Evolutionary conservation across 2,888 invertebrate species (phyloP), one percentile per base, ranked within the genome.

Genomic region (Mamestra brassicae): DNA sequence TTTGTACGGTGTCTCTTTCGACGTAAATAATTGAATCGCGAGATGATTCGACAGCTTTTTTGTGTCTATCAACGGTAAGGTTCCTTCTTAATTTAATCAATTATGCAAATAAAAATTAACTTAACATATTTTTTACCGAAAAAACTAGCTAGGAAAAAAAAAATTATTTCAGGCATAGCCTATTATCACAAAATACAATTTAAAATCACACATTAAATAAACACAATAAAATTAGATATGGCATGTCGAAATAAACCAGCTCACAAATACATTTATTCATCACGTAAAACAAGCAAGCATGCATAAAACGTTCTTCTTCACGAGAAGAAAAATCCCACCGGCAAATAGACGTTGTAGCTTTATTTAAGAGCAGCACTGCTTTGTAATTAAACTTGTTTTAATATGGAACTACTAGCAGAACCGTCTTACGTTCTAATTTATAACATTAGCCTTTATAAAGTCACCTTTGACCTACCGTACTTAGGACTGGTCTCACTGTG

Each of bases 11-110:
- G 63, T 58, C 54, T 60, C 55, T 71, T 64, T 79, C 58, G 57
- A 7, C 36, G 26, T 60, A 52, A 73, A 73, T 78, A 79, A 74
- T 79, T 67, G 42, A 74, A 67, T 79, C n/a, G 50, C 36, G 15
- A 64, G 58, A 79, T 74, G 80, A 79, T 79, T 68, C 54, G 42
- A 45, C 73, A 60, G 54, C 36, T 73, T 73, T 73, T n/a, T 55
- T 36, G 36, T 78, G n/a, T 77, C 64, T 77, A 60, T 55, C 71
- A 77, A 55, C 36, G 17, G 34, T 34, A 42, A 64, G 7, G 15
- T 55, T 34, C 26, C 36, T 61, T 55, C 17, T 63, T 55, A 61
- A 5, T 47, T 10, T 77, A 52, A 38, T 77, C 63, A 76, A 77
- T 70, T 64, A 77, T 58, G 57, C 15, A 70, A 76, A 70, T 69